Percentiles rank a stretch among this genome's conserved stretches.
phyloP scores from a whole-genome alignment of 2,113 vertebrate species.

The Melanerpes formicivorus region DNA sequence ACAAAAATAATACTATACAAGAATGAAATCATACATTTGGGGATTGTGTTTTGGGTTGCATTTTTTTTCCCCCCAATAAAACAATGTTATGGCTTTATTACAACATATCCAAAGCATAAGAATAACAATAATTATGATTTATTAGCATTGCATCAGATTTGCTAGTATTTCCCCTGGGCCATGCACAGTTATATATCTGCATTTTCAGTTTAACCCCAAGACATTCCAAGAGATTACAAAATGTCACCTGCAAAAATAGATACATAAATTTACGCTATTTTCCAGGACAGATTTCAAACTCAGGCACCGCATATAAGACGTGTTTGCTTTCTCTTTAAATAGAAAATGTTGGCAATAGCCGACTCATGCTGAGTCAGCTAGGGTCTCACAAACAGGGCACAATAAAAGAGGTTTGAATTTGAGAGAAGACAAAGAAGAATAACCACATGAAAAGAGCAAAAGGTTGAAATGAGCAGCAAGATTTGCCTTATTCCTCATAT shows the following conservation, averaged over 20 bases:
- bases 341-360: neutral
- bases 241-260: slow-evolving; percentile 49
- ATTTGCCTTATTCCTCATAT: neutral
- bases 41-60: neutral
- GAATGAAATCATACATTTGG: slow-evolving; percentile 33
- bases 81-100: neutral
- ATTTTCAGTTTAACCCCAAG: slow-evolving; percentile 1
- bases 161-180: neutral
- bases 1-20: slow-evolving; percentile 16
- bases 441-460: neutral
- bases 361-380: neutral
- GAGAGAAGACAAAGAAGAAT: neutral
- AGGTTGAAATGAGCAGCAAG: neutral
- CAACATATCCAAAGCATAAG: neutral
- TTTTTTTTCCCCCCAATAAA: neutral
- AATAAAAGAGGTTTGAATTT: neutral
- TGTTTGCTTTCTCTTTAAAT: slow-evolving; percentile 54
- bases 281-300: neutral
- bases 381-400: neutral
- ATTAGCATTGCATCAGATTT: slow-evolving; percentile 31
- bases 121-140: slow-evolving; percentile 28
- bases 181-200: neutral
- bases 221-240: neutral
- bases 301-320: neutral
- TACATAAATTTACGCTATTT: neutral